Evolutionary conservation across 1,140 invertebrate species (phyloP).

Genomic region (Teleogryllus occipitalis): DNA sequence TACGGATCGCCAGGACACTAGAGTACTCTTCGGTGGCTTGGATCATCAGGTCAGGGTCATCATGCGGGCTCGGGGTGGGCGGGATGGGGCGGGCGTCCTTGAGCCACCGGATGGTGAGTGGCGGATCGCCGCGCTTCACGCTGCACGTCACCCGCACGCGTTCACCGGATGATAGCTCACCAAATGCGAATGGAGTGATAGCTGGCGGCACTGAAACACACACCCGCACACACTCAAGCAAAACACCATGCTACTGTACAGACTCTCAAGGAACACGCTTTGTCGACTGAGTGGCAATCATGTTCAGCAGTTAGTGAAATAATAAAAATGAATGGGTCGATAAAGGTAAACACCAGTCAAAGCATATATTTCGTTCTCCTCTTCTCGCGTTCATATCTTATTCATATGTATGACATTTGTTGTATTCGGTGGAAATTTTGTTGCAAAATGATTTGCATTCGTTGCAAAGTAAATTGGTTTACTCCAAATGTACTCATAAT

Average conservation of each 20-base stretch:
- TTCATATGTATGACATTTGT: too few relatives aligned
- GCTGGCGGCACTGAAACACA: constrained; percentile 53
- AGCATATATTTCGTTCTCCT: too few relatives aligned
- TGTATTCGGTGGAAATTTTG: too few relatives aligned
- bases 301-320: too few relatives aligned
- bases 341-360: too few relatives aligned
- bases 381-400: too few relatives aligned
- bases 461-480: too few relatives aligned
- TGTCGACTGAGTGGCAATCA: too few relatives aligned
- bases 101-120: constrained; percentile 38
- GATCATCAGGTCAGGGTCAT: constrained; percentile 34
- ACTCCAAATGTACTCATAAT: too few relatives aligned
- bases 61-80: constrained; percentile 11
- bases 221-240: constrained; percentile 18
- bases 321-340: too few relatives aligned
- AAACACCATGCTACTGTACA: constrained; percentile 12
- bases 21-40: constrained; percentile 32
- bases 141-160: constrained; percentile 32
- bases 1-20: constrained; percentile 34
- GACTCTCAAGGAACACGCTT: background rate
- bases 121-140: constrained; percentile 36
- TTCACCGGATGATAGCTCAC: constrained; percentile 29
- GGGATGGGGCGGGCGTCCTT: constrained; percentile 33
- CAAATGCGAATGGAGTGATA: constrained; percentile 52
- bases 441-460: too few relatives aligned